Conservation (phyloP, 2,797 vertebrate genomes). For the Emydoidea blandingii region DNA sequence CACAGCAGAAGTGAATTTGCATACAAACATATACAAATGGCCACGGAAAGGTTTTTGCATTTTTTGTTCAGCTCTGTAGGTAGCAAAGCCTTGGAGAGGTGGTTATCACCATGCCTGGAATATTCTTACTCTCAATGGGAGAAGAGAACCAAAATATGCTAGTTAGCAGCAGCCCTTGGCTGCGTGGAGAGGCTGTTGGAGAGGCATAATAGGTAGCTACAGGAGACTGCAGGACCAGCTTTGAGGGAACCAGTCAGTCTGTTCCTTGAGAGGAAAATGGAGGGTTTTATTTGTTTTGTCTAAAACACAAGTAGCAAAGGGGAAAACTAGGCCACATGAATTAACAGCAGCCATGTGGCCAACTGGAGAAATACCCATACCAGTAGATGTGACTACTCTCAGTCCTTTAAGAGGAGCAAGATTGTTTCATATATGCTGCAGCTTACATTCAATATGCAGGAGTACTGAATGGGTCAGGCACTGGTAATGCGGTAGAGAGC, state of each 20-base stretch:
- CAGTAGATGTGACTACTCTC: rapidly evolving
- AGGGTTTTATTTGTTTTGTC: background rate
- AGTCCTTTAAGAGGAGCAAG: background rate
- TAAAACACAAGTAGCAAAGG: background rate
- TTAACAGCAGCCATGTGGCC: background rate
- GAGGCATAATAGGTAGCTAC: background rate
- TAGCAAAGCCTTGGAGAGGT: background rate
- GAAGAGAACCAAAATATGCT: background rate
- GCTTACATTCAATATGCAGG: background rate
- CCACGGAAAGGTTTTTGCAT: background rate
- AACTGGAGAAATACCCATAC: background rate
- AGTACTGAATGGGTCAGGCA: background rate
- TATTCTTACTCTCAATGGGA: background rate
- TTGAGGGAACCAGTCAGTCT: rapidly evolving
- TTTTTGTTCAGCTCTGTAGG: background rate
- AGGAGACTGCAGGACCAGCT: background rate
- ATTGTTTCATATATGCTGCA: background rate
- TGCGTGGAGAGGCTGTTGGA: rapidly evolving
- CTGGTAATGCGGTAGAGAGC: background rate
- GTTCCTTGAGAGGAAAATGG: background rate
- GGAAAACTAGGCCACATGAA: background rate
- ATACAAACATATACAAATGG: background rate
- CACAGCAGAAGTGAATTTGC: rapidly evolving
- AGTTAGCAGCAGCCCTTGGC: background rate
- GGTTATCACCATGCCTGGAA: background rate